Conservation (phyloP, 2,113 vertebrate species). For the Philantomba maxwellii region DNA sequence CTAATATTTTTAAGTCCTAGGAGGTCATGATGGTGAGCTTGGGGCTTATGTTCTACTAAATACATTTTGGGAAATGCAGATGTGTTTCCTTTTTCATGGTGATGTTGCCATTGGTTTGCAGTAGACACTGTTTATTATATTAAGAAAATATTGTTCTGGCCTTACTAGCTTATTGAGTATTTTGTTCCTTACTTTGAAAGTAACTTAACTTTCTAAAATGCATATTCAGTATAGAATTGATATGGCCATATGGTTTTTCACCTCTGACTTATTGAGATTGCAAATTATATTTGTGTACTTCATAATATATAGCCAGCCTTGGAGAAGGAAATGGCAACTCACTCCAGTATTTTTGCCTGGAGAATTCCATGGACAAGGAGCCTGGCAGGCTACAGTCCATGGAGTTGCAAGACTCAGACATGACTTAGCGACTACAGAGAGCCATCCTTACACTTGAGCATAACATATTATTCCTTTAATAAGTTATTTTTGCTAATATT, state of each 20-base stretch:
- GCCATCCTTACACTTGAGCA: background rate
- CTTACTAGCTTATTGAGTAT: background rate
- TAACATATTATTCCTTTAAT: background rate
- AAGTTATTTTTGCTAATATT: background rate
- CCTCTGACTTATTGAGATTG: conserved; percentile 4
- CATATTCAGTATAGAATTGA: background rate
- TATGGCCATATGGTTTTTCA: background rate
- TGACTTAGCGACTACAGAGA: background rate
- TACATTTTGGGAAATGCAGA: background rate
- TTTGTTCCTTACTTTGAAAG: background rate
- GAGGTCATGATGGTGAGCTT: background rate
- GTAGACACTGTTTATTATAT: background rate
- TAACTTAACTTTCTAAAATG: background rate
- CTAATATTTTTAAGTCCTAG: background rate
- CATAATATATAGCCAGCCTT: background rate
- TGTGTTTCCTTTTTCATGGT: conserved; percentile 10
- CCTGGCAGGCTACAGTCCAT: background rate
- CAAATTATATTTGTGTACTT: background rate
- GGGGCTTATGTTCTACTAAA: background rate
- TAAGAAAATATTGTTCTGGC: background rate
- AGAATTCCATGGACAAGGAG: background rate
- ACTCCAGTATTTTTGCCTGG: background rate
- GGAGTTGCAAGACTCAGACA: background rate
- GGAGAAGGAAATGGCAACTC: background rate
- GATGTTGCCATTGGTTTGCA: background rate